phyloP scores from a whole-genome alignment of 1,140 invertebrate species.

The Ooceraea biroi region DNA sequence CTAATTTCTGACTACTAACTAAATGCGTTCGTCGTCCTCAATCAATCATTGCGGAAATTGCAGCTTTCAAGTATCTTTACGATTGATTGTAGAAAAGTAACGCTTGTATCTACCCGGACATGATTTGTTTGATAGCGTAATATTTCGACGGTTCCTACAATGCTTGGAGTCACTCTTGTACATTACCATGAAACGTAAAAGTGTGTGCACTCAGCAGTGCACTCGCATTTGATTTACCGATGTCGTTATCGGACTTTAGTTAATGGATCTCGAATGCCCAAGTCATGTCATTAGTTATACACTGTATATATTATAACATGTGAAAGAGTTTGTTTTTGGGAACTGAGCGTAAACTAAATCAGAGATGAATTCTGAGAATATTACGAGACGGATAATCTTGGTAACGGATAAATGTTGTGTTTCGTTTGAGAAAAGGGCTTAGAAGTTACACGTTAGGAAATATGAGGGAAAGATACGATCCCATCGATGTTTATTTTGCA shows the following conservation, averaged over 20 bases:
- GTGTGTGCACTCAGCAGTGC: slow-evolving; percentile 13
- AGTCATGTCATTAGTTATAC: slow-evolving; percentile 9
- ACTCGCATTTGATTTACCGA: slow-evolving; percentile 37
- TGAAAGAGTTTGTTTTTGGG: slow-evolving; percentile 1
- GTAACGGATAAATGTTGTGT: slow-evolving; percentile 14
- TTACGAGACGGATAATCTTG: slow-evolving; percentile 10
- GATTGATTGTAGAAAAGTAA: slow-evolving; percentile 1
- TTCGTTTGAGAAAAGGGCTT: slow-evolving; percentile 7
- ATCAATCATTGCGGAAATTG: not conserved
- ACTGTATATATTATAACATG: slow-evolving; percentile 10
- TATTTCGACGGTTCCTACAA: slow-evolving; percentile 42
- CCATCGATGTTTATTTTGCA: slow-evolving; percentile 12
- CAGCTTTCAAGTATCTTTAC: not conserved
- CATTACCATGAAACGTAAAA: slow-evolving; percentile 12
- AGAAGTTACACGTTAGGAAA: slow-evolving; percentile 6
- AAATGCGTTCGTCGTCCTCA: slow-evolving; percentile 10
- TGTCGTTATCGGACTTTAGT: slow-evolving; percentile 46
- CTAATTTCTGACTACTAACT: slow-evolving; percentile 29
- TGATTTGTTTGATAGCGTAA: slow-evolving; percentile 30
- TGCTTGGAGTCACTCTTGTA: slow-evolving; percentile 48
- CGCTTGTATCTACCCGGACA: not conserved
- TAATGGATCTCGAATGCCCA: not conserved
- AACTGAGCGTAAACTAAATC: not conserved
- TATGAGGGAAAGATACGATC: not conserved
- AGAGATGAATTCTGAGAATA: slow-evolving; percentile 19